These are phyloP conservation scores for Serripes groenlandicus DNA, from an alignment of 2,888 invertebrate species.

Conservation along the genomic window DNA sequence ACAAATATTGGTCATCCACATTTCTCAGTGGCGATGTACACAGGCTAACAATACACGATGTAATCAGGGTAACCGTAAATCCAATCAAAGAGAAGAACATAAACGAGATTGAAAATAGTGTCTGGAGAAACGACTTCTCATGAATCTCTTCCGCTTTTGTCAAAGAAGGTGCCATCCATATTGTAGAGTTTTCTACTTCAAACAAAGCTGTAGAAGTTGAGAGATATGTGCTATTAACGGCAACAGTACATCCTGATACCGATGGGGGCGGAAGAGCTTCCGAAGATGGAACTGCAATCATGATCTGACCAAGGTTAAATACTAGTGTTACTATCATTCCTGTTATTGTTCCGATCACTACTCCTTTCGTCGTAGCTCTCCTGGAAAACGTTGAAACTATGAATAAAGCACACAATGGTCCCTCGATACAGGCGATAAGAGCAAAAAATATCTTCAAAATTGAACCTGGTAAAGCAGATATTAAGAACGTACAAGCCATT, in stretches of 20 bases:
- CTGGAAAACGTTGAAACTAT: constrained; percentile 28
- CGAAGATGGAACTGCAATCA: constrained; percentile 8
- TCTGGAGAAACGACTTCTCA: constrained; percentile 10
- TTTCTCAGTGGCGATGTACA: constrained; percentile 12
- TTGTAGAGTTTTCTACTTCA: neutral
- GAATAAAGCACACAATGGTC: constrained; percentile 46
- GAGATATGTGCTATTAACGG: neutral
- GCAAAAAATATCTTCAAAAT: constrained; percentile 21
- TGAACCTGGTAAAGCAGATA: constrained; percentile 30
- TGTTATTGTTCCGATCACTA: constrained; percentile 28
- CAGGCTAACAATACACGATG: constrained; percentile 11
- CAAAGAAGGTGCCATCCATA: neutral
- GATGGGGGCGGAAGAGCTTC: constrained; percentile 32
- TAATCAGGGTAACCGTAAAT: constrained; percentile 18
- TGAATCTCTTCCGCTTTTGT: neutral
- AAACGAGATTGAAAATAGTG: constrained; percentile 33
- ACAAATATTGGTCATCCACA: constrained; percentile 26
- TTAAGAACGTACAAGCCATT: constrained; percentile 33
- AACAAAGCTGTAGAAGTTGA: neutral
- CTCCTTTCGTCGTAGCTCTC: constrained; percentile 41
- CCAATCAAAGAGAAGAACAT: constrained; percentile 27
- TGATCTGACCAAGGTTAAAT: constrained; percentile 31
- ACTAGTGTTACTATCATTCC: constrained; percentile 38
- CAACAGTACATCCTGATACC: constrained; percentile 17
- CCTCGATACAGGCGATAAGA: constrained; percentile 41